Base-by-base conservation (phyloP, 2,797 vertebrate genomes). In the Coregonus ussuriensis region DNA sequence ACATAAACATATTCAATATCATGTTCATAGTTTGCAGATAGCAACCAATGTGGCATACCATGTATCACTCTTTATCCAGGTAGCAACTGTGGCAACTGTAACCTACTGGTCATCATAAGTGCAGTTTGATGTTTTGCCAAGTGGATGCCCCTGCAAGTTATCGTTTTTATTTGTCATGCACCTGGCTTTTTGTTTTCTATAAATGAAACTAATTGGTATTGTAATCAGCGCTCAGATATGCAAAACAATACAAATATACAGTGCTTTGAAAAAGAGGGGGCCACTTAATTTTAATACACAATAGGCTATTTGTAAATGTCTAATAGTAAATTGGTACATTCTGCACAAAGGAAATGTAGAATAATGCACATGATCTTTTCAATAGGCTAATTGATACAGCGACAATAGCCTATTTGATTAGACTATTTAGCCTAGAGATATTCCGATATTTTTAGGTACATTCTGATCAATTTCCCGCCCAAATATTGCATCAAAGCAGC, bases 61-160 rank as follows among this genome's bases (percentile, higher is more conserved):
- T 56, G 18, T n/a, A 7, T 21, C n/a, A 6, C 41, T 47, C 54
- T n/a, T 18, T 6, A 21, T n/a, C n/a, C 56, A 6, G 56, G 56
- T 59, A 47, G 41, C 18, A 59, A 59, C 54, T 56, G 54, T n/a
- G 6, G 54, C 18, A 56, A n/a, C 6, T 59, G 18, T 59, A n/a
- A 5, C n/a, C 41, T 47, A 47, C 2, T 47, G 9, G 9, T 13
- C 9, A 47, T 47, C 41, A 47, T 47, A 11, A 11, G 2, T 47
- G 41, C 9, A 47, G 41, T 76, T 79, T 33, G 75, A 69, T 74
- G 21, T 63, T 53, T 72, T 77, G 72, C 69, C 35, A 78, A 79
- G 81, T 63, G 62, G 59, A 80, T 78, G 63, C 81, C 67, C 33
- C 56, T 63, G 35, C 62, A 68, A 85, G 37, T 41, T 41, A 65